Percentiles rank a stretch among this genome's conserved stretches.
Conservation (phyloP, 2,113 vertebrate genomes). For the Peucedramus taeniatus region DNA sequence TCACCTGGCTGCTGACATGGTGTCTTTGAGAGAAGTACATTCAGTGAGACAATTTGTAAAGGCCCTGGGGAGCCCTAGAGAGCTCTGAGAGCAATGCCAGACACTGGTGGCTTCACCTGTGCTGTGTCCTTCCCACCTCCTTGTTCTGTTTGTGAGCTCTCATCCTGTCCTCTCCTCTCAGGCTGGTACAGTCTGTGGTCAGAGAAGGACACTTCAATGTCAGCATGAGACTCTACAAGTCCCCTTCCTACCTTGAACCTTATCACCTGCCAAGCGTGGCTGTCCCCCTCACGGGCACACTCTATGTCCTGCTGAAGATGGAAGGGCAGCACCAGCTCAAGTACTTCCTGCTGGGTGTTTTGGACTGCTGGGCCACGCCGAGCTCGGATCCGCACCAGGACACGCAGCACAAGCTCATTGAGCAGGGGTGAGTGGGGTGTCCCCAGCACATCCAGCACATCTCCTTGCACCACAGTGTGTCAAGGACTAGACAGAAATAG, state of each 20-base stretch:
- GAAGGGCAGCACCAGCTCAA: slow-evolving; percentile 44
- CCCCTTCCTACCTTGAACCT: slow-evolving; percentile 8
- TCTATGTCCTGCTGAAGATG: slow-evolving; percentile 58
- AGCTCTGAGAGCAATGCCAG: background rate
- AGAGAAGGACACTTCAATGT: slow-evolving; percentile 61
- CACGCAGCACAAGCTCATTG: slow-evolving; percentile 11
- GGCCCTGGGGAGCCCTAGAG: background rate
- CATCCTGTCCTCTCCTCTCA: background rate
- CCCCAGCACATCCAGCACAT: accelerated
- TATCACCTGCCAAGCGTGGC: background rate
- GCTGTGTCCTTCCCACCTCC: background rate
- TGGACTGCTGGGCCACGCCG: slow-evolving; percentile 66
- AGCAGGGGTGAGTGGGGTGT: slow-evolving; percentile 33
- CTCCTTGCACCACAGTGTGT: background rate
- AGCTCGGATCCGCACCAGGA: background rate
- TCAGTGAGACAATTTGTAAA: background rate
- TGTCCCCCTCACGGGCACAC: background rate
- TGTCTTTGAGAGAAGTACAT: background rate
- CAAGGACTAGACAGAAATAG: background rate
- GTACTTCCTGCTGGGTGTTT: slow-evolving; percentile 49
- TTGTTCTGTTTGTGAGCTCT: background rate
- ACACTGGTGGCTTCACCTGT: background rate
- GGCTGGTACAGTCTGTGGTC: slow-evolving; percentile 41
- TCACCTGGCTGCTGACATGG: background rate
- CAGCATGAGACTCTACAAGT: slow-evolving; percentile 57